Percentiles rank a stretch among this genome's conserved stretches.
These are phyloP conservation scores for Columba livia DNA, from an alignment of 2,113 vertebrate species.

Conservation along the genomic window DNA sequence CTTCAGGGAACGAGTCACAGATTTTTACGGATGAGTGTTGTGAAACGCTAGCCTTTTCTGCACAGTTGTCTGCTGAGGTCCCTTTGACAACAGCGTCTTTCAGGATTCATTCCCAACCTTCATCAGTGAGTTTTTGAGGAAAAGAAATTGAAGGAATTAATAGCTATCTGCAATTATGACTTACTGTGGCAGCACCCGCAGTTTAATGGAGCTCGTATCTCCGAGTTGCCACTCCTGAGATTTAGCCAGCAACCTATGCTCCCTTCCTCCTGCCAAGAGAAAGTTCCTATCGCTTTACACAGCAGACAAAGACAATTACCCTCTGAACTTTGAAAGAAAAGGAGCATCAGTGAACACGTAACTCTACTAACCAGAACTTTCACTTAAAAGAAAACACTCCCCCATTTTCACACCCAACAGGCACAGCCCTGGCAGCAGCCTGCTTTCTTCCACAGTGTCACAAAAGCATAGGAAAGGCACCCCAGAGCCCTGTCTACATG, in stretches of 20 bases:
- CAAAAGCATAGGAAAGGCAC: rapidly evolving
- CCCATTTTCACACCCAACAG: neutral
- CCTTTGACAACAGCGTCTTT: neutral
- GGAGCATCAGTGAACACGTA: rapidly evolving
- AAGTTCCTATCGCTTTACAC: neutral
- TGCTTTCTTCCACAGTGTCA: neutral
- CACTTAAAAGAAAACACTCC: neutral
- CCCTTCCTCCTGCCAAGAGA: neutral
- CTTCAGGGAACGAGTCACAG: neutral
- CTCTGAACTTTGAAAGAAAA: neutral
- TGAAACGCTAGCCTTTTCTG: neutral
- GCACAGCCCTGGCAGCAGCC: neutral
- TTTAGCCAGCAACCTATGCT: neutral
- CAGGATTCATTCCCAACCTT: neutral
- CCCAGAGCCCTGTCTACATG: neutral
- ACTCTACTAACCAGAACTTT: neutral
- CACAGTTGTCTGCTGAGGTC: neutral
- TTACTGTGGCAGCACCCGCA: rapidly evolving
- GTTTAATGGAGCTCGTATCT: neutral
- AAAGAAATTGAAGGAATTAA: neutral
- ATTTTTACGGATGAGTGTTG: neutral
- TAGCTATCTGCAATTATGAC: neutral
- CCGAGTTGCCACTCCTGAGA: neutral
- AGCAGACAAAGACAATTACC: neutral
- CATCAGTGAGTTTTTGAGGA: neutral